Percentiles rank a stretch among this genome's conserved stretches.
Conservation (phyloP, 2,797 vertebrate species). For the Cephalopachus bancanus region DNA sequence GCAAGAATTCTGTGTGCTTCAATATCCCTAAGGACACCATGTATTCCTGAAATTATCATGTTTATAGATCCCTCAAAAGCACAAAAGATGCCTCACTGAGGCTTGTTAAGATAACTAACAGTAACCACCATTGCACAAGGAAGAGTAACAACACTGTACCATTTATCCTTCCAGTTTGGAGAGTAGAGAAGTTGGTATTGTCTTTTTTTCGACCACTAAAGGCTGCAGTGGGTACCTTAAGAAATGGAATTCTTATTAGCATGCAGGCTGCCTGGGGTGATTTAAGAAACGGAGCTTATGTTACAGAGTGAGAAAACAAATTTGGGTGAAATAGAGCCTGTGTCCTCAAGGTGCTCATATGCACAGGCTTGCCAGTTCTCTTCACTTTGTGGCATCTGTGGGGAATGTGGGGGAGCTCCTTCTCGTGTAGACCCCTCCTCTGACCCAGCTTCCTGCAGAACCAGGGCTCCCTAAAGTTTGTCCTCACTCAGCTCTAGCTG, state of each 20-base stretch:
- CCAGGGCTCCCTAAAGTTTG: not conserved
- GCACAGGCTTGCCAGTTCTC: not conserved
- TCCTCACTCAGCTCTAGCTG: not conserved
- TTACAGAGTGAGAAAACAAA: not conserved
- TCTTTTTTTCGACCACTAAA: not conserved
- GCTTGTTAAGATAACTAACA: slow-evolving; percentile 53
- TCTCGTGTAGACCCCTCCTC: not conserved
- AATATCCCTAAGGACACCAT: slow-evolving; percentile 74
- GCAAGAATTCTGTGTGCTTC: slow-evolving; percentile 68
- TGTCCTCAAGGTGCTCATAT: not conserved
- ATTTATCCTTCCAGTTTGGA: not conserved
- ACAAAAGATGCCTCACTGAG: not conserved
- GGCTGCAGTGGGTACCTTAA: not conserved
- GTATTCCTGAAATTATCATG: slow-evolving; percentile 70
- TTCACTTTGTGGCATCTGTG: too few species aligned
- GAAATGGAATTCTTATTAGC: not conserved
- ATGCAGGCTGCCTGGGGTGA: not conserved
- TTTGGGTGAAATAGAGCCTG: not conserved
- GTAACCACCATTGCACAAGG: not conserved
- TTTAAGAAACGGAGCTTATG: not conserved
- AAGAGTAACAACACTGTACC: not conserved
- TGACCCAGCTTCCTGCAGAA: not conserved
- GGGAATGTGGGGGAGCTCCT: not conserved
- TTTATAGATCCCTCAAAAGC: slow-evolving; percentile 63
- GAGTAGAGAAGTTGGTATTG: not conserved